phyloP scores from a whole-genome alignment of 2,888 invertebrate species.

The Nymphalis urticae region DNA sequence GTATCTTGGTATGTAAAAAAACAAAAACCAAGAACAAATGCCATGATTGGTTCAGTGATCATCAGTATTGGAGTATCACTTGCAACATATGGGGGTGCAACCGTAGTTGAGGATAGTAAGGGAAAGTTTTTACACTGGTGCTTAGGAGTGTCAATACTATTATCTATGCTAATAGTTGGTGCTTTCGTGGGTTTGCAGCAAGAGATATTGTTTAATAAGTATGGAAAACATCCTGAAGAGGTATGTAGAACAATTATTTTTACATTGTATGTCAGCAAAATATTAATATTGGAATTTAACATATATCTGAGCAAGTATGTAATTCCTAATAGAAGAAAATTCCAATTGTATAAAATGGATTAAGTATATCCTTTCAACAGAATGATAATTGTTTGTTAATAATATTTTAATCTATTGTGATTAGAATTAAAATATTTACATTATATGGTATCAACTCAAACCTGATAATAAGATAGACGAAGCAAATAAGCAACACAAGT shows the following conservation, averaged over 20 bases:
- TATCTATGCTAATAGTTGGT: conserved; percentile 64
- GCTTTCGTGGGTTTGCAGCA: conserved; percentile 73
- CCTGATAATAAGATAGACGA: too few relatives aligned
- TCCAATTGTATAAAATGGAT: too few relatives aligned
- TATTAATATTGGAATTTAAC: background rate
- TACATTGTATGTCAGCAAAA: background rate
- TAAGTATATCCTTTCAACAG: too few relatives aligned
- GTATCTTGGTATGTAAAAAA: conserved; percentile 67
- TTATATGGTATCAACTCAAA: too few relatives aligned
- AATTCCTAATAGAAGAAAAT: too few relatives aligned
- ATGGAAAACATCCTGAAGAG: conserved; percentile 76
- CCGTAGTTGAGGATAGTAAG: conserved; percentile 55
- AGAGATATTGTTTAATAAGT: conserved; percentile 65
- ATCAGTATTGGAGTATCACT: conserved; percentile 66
- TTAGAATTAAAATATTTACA: too few relatives aligned
- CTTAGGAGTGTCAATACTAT: conserved; percentile 63
- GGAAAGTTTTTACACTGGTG: conserved; percentile 68
- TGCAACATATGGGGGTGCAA: conserved; percentile 71
- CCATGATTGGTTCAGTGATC: conserved; percentile 65
- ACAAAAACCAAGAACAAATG: conserved; percentile 58
- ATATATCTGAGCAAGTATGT: too few relatives aligned
- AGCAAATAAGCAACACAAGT: too few relatives aligned
- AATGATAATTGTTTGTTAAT: too few relatives aligned
- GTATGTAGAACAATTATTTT: conserved; percentile 42
- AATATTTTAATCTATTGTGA: too few relatives aligned